phyloP scores from a whole-genome alignment of 2,888 invertebrate genomes.

The Suillia variegata region DNA sequence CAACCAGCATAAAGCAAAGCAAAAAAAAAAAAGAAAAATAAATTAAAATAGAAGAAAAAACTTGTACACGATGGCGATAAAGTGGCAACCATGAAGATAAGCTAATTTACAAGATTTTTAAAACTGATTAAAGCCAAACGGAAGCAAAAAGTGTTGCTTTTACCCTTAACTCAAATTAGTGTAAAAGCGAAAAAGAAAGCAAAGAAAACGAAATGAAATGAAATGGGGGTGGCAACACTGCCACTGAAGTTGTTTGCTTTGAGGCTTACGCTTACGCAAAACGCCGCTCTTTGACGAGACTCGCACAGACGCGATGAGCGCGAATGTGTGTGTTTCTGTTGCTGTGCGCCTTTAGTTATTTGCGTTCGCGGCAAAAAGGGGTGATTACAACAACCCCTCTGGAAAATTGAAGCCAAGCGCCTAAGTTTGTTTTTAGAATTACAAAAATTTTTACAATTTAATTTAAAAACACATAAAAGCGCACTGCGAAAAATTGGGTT shows the following conservation, averaged over 20 bases:
- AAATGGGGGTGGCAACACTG: not conserved
- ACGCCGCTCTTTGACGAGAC: not conserved
- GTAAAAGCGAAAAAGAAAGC: too few species aligned
- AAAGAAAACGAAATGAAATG: too few species aligned
- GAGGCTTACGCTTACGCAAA: conserved; percentile 14
- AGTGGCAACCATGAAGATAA: conserved; percentile 21
- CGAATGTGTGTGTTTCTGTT: not conserved
- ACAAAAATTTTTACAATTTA: not conserved
- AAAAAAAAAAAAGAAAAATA: not conserved
- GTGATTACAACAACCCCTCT: not conserved
- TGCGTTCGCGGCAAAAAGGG: not conserved
- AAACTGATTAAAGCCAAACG: conserved; percentile 15
- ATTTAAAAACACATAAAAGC: not conserved
- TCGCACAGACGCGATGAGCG: not conserved
- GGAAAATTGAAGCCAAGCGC: not conserved
- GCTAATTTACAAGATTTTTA: conserved; percentile 19
- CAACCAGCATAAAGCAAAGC: not conserved
- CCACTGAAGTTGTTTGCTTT: conserved; percentile 9
- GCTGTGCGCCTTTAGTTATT: too few species aligned
- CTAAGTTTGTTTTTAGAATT: not conserved
- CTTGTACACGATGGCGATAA: not conserved
- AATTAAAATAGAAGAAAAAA: not conserved
- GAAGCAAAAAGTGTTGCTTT: not conserved
- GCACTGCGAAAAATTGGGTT: too few species aligned
- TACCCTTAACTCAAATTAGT: too few species aligned